Evolutionary conservation across 2,888 invertebrate species (phyloP), one percentile per base, ranked within the genome.

Genomic region (Proisotoma minuta): DNA sequence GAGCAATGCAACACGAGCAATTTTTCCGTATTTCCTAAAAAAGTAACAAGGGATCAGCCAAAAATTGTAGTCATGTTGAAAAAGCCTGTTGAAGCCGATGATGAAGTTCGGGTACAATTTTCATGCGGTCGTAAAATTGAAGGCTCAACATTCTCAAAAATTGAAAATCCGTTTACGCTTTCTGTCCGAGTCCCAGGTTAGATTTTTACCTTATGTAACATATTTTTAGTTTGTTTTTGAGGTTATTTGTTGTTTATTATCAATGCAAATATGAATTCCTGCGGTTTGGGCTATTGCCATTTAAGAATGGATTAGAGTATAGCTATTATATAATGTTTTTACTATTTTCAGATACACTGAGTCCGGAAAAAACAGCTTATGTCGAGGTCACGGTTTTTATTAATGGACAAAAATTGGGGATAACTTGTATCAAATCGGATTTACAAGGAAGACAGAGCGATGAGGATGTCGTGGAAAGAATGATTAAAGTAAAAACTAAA

Each of bases 21-120:
- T 57, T 73, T 73, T 63, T 65, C 69, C 54, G 65, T 73, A 39
- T 73, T 73, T 48, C 73, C 73, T 1, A 71, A 71, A 49, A 73
- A 72, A 65, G 65, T 71, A 3, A 69, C 72, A 22, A 60, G 58
- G 22, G 72, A 73, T 23, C 72, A 72, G 49, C 71, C 69, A 22
- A 72, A 72, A 56, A 63, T 72, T 56, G 65, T 63, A 3, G 52
- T 73, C 34, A 58, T 64, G 28, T 56, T 73, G 23, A 73, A 73
- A 61, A 71, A 69, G 51, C 66, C 69, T 27, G 22, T 72, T 12
- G 63, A 59, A 10, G 22, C 23, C 1, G 57, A 26, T n/a, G 72
- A 71, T 59, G 54, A 62, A 15, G 57, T 73, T 18, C 58, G 59
- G 18, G 40, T 72, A 20, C 70, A 72, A 18, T 59, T 73, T 12